These are phyloP conservation scores for Volucella bombylans DNA, from an alignment of 2,888 invertebrate genomes.

Conservation along the genomic window DNA sequence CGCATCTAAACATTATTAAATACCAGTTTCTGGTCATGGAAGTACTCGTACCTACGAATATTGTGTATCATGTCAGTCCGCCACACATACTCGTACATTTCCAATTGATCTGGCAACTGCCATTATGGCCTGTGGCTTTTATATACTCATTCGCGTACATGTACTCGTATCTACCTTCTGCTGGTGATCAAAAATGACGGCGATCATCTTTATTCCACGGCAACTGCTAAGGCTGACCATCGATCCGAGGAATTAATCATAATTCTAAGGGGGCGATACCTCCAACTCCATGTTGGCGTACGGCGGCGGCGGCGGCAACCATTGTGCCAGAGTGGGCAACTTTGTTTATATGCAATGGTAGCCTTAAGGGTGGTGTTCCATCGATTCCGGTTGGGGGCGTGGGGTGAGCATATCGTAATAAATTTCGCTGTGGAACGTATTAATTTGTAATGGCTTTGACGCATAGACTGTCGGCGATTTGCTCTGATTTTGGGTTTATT, in stretches of 20 bases:
- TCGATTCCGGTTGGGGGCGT: slow-evolving; percentile 44
- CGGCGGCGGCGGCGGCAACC: slow-evolving; percentile 17
- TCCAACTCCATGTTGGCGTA: slow-evolving; percentile 23
- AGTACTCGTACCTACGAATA: too few relatives aligned
- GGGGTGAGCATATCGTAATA: slow-evolving; percentile 53
- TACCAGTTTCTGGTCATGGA: slow-evolving; percentile 31
- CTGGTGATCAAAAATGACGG: slow-evolving; percentile 55
- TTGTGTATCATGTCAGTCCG: neutral
- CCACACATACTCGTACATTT: neutral
- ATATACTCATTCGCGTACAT: too few relatives aligned
- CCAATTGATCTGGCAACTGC: neutral
- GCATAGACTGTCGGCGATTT: slow-evolving; percentile 19
- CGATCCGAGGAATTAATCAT: slow-evolving; percentile 57
- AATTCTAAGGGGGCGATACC: slow-evolving; percentile 47
- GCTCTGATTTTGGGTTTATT: slow-evolving; percentile 9
- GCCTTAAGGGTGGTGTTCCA: slow-evolving; percentile 38
- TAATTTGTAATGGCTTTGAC: slow-evolving; percentile 51
- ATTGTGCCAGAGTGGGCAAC: slow-evolving; percentile 21
- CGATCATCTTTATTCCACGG: slow-evolving; percentile 43
- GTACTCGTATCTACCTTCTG: neutral
- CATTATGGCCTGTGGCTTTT: neutral
- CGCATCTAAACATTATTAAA: neutral
- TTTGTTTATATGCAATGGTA: slow-evolving; percentile 14
- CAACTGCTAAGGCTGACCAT: slow-evolving; percentile 32
- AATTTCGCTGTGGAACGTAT: slow-evolving; percentile 55